phyloP scores from a whole-genome alignment of 2,113 vertebrate species.

The Muscicapa adusta region DNA sequence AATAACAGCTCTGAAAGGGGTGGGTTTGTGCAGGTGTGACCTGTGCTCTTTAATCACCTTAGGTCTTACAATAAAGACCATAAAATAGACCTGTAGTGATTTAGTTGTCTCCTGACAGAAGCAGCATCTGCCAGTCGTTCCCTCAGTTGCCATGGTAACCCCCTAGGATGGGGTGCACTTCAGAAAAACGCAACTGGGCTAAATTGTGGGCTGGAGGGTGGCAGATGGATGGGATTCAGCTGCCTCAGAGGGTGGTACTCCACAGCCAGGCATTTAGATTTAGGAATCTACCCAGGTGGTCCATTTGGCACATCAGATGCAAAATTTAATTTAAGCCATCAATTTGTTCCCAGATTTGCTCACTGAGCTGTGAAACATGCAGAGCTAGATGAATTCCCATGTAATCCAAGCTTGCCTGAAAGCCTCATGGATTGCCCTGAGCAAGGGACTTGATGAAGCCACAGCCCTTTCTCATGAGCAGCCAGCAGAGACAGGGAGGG shows the following conservation, averaged over 20 bases:
- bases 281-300: neutral
- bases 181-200: neutral
- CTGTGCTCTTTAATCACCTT: neutral
- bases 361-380: neutral
- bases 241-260: neutral
- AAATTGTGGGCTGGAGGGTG: neutral
- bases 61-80: neutral
- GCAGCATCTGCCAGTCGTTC: neutral
- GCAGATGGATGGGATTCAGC: neutral
- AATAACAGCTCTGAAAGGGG: neutral
- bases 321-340: neutral
- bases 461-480: neutral
- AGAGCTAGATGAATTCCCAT: neutral
- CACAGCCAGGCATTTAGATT: neutral
- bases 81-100: neutral
- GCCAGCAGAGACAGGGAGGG: neutral
- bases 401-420: neutral
- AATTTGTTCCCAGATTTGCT: neutral
- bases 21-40: neutral
- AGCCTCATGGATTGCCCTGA: fast-evolving
- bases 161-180: neutral
- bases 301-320: neutral
- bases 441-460: neutral
- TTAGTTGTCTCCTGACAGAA: neutral
- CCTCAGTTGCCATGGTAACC: slow-evolving; percentile 23